These are phyloP conservation scores for Mimachlamys varia DNA, from an alignment of 2,888 invertebrate species.

Conservation along the genomic window DNA sequence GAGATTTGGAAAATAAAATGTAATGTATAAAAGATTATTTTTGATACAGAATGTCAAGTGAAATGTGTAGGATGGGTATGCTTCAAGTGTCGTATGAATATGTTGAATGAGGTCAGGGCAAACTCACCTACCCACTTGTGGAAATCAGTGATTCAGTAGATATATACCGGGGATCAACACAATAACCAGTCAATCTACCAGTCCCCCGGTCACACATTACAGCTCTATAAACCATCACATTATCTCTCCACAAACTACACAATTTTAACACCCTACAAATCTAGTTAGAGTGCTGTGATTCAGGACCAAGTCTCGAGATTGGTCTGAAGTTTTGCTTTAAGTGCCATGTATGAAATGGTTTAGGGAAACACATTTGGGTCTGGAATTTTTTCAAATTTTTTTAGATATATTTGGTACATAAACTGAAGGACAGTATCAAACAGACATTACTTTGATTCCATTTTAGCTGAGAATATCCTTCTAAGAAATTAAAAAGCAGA, in stretches of 20 bases:
- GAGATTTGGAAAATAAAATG: neutral
- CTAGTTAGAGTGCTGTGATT: neutral
- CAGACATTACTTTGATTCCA: neutral
- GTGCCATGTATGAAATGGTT: neutral
- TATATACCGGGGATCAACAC: neutral
- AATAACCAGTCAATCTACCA: neutral
- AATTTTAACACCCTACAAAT: neutral
- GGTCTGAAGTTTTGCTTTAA: neutral
- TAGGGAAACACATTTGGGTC: neutral
- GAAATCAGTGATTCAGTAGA: conserved; percentile 18
- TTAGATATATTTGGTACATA: neutral
- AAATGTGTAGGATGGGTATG: neutral
- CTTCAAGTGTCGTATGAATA: neutral
- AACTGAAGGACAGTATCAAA: neutral
- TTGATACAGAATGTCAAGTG: neutral
- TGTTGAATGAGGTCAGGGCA: neutral
- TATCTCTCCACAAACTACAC: neutral
- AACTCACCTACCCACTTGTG: conserved; percentile 13
- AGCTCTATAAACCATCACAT: neutral
- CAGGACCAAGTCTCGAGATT: neutral
- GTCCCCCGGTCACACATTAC: neutral
- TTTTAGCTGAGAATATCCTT: neutral
- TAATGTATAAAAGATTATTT: neutral
- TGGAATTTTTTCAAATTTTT: neutral
- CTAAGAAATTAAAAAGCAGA: neutral